Conservation (phyloP, 2,113 vertebrate genomes). For the Barbus barbus region DNA sequence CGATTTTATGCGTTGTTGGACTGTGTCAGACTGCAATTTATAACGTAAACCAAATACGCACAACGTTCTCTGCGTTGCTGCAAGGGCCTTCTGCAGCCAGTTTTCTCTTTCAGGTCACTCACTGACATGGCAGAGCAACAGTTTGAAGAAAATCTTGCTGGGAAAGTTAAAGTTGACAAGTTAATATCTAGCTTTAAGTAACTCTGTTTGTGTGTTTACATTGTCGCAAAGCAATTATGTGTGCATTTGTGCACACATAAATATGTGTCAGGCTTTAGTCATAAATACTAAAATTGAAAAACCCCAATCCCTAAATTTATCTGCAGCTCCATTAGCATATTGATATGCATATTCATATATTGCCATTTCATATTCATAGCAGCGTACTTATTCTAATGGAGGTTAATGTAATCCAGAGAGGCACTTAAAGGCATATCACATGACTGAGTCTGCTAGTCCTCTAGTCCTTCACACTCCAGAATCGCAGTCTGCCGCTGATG, state of each 20-base stretch:
- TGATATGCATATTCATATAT: slow-evolving; percentile 36
- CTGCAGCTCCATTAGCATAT: neutral
- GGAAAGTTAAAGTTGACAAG: neutral
- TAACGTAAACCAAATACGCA: neutral
- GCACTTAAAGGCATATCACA: slow-evolving; percentile 33
- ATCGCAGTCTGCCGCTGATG: slow-evolving; percentile 16
- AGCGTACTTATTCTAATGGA: slow-evolving; percentile 29
- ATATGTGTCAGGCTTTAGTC: neutral
- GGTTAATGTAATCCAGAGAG: slow-evolving; percentile 38
- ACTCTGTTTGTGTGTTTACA: neutral
- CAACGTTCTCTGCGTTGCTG: neutral
- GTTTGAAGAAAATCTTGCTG: neutral
- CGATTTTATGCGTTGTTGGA: neutral
- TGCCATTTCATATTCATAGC: slow-evolving; percentile 29
- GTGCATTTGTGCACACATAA: too few species aligned
- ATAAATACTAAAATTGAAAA: slow-evolving; percentile 10
- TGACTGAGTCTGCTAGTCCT: slow-evolving; percentile 29
- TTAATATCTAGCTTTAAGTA: neutral
- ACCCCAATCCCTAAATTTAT: neutral
- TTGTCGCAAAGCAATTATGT: too few species aligned
- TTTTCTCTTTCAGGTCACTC: neutral
- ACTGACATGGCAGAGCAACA: neutral
- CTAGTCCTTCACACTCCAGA: slow-evolving; percentile 20
- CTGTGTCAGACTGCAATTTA: neutral
- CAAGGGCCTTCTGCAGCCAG: neutral